Evolutionary conservation across 2,113 vertebrate species (phyloP), one percentile per base, ranked within the genome.

Genomic region (Pelobates fuscus): DNA sequence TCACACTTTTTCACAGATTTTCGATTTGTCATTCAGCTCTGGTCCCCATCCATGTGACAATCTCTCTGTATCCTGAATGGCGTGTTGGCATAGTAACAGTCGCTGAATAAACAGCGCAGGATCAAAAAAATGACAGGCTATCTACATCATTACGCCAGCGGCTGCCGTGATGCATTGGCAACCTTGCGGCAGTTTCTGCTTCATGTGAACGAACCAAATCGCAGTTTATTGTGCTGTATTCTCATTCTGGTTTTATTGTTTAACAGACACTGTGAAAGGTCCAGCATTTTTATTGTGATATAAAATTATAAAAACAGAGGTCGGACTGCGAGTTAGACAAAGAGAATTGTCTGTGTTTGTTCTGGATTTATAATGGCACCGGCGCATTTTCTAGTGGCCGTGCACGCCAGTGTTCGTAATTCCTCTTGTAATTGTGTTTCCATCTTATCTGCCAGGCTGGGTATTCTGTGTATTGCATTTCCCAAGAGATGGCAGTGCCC

Each of bases 371-470:
- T 58, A 30, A 41, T 20, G 15, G 26, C 8, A 29, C 14, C 2
- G 30, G 7, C 17, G 30, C 5, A 58, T 21, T 43, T n/a, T 8
- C 30, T 60, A 5, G n/a, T n/a, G n/a, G n/a, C n/a, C 25, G 1
- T 0, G 8, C 7, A 8, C 23, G 55, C 68, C 68, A 60, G 23
- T 2, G 11, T 20, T 25, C n/a, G 69, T 46, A 44, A 44, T 71
- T 59, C 7, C 37, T 61, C 25, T 5, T 30, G 66, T 55, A 18
- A 55, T 68, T 55, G 49, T 21, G 43, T 67, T 20, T 52, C 43
- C 43, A 52, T 23, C 64, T n/a, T n/a, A n/a, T 37, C 5, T 37
- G 32, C 32, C 32, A 37, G 32, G 32, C 32, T 37, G 32, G 32
- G 32, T 37, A 37, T 6, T 37, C 32, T 37, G 32, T 10, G 32